A percentile compares a stretch with the other conserved stretches of the same genome.
Evolutionary conservation across 2,888 invertebrate genomes (phyloP).

Genomic region (Brachypalpus laphriformis): DNA sequence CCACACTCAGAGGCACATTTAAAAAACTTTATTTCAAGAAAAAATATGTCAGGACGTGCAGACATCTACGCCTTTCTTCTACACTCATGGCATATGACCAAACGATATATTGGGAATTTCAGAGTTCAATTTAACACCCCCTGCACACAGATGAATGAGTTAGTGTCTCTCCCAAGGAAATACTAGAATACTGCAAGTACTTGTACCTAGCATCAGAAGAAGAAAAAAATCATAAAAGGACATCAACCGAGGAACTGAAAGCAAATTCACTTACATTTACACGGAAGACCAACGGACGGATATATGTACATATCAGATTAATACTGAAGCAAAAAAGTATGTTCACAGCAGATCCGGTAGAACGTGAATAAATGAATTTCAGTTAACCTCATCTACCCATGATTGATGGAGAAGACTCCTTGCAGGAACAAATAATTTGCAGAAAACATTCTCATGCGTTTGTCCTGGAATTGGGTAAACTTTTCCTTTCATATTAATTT

Average conservation of each 20-base stretch:
- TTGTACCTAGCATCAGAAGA: not conserved
- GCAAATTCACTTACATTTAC: slow-evolving; percentile 10
- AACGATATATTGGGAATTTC: slow-evolving; percentile 16
- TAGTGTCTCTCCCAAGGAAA: slow-evolving; percentile 30
- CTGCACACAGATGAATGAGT: slow-evolving; percentile 39
- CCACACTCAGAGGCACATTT: slow-evolving; percentile 3
- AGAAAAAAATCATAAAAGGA: slow-evolving; percentile 4
- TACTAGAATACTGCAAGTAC: slow-evolving; percentile 7
- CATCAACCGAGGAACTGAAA: not conserved
- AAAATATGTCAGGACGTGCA: not conserved
- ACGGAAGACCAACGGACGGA: slow-evolving; percentile 23
- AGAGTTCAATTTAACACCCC: not conserved
- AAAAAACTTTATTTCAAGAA: slow-evolving; percentile 7
- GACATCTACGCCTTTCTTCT: not conserved
- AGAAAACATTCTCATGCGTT: not conserved
- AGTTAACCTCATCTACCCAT: slow-evolving; percentile 18
- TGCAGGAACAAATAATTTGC: not conserved
- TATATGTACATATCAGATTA: slow-evolving; percentile 13
- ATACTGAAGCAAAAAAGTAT: not conserved
- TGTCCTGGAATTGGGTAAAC: not conserved
- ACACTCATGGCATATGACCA: not conserved
- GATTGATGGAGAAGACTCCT: not conserved
- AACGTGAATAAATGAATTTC: slow-evolving; percentile 14
- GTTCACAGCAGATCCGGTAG: slow-evolving; percentile 8
- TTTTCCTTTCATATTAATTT: not conserved